Conservation (phyloP, 2,888 invertebrate species). For the Ptychoptera albimana region DNA sequence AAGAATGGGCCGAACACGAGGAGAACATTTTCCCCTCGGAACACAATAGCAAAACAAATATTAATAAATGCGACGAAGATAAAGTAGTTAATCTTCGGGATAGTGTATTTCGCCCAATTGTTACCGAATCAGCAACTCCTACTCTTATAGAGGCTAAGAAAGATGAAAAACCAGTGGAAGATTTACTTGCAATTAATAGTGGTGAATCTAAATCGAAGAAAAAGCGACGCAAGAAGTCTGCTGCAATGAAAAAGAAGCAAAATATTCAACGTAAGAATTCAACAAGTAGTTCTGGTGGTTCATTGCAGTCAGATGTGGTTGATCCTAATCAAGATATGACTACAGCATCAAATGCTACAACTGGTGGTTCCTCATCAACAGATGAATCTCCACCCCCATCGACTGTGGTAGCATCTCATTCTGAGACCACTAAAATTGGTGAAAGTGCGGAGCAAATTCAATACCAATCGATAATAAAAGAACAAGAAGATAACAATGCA, state of each 20-base stretch:
- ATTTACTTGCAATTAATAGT: conserved; percentile 7
- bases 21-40: background rate
- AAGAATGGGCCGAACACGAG: conserved; percentile 31
- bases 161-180: background rate
- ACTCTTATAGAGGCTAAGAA: background rate
- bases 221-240: conserved; percentile 61
- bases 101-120: conserved; percentile 1
- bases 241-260: conserved; percentile 52
- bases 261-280: conserved; percentile 55
- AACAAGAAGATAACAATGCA: conserved; percentile 20
- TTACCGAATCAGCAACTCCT: background rate
- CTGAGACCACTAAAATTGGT: conserved; percentile 15
- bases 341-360: conserved; percentile 19
- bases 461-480: background rate
- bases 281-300: conserved; percentile 27
- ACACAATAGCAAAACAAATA: background rate
- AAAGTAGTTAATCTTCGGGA: background rate
- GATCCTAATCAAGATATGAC: conserved; percentile 18
- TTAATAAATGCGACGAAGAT: background rate
- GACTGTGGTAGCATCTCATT: conserved; percentile 21
- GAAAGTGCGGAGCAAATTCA: conserved; percentile 15
- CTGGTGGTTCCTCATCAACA: conserved; percentile 16
- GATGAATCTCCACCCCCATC: conserved; percentile 21
- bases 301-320: conserved; percentile 13
- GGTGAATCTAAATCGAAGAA: conserved; percentile 36